Conservation (phyloP, 2,888 invertebrate genomes). For the Trichopoda pennipes region DNA sequence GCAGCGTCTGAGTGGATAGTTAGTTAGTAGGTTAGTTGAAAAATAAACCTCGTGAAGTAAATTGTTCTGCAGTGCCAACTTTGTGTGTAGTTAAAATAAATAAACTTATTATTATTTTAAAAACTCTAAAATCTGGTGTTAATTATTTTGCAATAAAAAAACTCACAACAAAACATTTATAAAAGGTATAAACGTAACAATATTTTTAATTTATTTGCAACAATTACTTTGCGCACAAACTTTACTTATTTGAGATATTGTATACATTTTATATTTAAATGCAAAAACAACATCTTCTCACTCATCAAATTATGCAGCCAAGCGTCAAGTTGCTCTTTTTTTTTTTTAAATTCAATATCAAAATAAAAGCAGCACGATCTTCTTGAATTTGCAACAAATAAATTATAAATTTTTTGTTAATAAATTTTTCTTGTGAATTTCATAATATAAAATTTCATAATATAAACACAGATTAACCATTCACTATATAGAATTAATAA, state of each 20-base stretch:
- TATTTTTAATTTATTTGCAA: neutral
- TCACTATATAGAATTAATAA: too few species aligned
- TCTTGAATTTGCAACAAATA: conserved; percentile 14
- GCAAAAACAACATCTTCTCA: neutral
- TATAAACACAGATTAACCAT: too few species aligned
- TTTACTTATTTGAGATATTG: conserved; percentile 12
- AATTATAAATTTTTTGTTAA: conserved; percentile 17
- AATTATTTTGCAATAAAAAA: too few species aligned
- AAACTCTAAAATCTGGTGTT: too few species aligned
- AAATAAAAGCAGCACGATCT: conserved; percentile 41
- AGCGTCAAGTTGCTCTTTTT: conserved; percentile 42
- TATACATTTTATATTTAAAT: neutral
- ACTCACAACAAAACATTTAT: too few species aligned
- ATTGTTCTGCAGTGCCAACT: too few species aligned
- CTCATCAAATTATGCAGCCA: conserved; percentile 55
- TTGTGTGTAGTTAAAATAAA: too few species aligned
- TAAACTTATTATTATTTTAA: too few species aligned
- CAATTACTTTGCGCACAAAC: conserved; percentile 4
- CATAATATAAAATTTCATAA: conserved; percentile 25
- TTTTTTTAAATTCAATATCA: conserved; percentile 16
- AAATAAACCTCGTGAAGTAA: too few species aligned
- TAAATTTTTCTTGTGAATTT: conserved; percentile 3
- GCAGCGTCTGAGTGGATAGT: too few species aligned
- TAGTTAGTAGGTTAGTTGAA: too few species aligned
- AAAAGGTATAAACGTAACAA: too few species aligned